Evolutionary conservation across 1,140 invertebrate genomes (phyloP).

Genomic region (Lordiphosa mommai): DNA sequence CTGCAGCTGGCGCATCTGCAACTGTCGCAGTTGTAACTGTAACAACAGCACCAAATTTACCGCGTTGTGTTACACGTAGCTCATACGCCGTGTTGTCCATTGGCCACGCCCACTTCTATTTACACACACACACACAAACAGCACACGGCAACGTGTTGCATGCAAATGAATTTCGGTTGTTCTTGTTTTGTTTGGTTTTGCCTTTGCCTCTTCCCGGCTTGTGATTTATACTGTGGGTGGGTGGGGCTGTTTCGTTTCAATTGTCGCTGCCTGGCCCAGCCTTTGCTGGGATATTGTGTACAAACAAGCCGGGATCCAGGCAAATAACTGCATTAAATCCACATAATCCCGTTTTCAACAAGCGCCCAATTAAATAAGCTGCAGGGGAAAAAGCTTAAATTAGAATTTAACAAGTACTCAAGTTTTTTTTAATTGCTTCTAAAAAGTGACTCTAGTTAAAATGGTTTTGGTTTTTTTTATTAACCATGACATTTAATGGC

Average conservation of each 20-base stretch:
- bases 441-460: too few species aligned
- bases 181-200: slow-evolving; percentile 21
- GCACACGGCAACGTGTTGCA: slow-evolving; percentile 61
- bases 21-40: slow-evolving; percentile 23
- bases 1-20: slow-evolving; percentile 31
- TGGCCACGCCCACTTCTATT: slow-evolving; percentile 34
- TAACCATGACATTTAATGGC: neutral
- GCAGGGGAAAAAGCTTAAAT: too few species aligned
- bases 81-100: slow-evolving; percentile 41
- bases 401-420: too few species aligned
- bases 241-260: slow-evolving; percentile 12
- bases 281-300: neutral
- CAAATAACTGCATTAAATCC: too few species aligned
- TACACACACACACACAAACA: slow-evolving; percentile 14
- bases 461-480: too few species aligned
- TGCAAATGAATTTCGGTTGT: slow-evolving; percentile 67
- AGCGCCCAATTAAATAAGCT: too few species aligned
- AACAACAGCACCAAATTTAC: slow-evolving; percentile 15
- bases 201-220: slow-evolving; percentile 8
- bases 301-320: neutral
- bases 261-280: slow-evolving; percentile 11
- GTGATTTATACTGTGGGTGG: slow-evolving; percentile 29
- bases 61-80: slow-evolving; percentile 1
- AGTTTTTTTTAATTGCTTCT: too few species aligned
- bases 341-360: too few species aligned